phyloP scores from a whole-genome alignment of 2,113 vertebrate species.

The Dicentrarchus labrax region DNA sequence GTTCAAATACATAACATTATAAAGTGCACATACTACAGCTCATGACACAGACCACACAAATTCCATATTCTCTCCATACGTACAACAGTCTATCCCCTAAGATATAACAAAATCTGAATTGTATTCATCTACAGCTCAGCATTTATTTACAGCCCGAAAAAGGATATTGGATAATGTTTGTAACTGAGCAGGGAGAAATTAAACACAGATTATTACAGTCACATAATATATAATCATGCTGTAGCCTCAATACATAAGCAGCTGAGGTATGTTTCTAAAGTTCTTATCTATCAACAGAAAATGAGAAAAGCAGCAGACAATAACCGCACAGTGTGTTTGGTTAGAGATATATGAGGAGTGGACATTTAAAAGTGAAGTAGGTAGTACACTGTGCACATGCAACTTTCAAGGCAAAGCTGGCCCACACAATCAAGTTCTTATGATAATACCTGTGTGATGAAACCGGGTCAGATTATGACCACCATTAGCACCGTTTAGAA shows the following conservation, averaged over 20 bases:
- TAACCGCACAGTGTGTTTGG: conserved; percentile 31
- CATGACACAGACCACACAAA: conserved; percentile 43
- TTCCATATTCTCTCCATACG: conserved; percentile 36
- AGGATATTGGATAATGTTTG: not conserved
- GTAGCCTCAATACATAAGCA: conserved; percentile 28
- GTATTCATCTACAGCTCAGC: conserved; percentile 26
- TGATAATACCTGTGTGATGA: conserved; percentile 13
- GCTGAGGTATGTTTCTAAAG: conserved; percentile 37
- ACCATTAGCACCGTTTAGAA: conserved; percentile 41
- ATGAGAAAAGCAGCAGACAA: conserved; percentile 11
- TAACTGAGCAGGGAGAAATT: conserved; percentile 4
- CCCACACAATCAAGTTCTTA: conserved; percentile 18
- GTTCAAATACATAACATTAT: conserved; percentile 69
- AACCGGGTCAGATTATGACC: conserved; percentile 23
- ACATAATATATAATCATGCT: not conserved
- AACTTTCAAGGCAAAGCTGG: conserved; percentile 32
- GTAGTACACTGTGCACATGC: not conserved
- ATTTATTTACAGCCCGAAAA: conserved; percentile 51
- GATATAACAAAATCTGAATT: not conserved
- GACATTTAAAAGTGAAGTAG: conserved; percentile 35
- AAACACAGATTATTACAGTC: not conserved
- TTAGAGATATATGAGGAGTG: conserved; percentile 8
- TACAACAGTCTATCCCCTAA: conserved; percentile 1
- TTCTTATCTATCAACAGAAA: conserved; percentile 12
- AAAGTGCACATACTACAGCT: conserved; percentile 79